Evolutionary conservation across 2,888 invertebrate species (phyloP).

Genomic region (Tetragnatha montana): DNA sequence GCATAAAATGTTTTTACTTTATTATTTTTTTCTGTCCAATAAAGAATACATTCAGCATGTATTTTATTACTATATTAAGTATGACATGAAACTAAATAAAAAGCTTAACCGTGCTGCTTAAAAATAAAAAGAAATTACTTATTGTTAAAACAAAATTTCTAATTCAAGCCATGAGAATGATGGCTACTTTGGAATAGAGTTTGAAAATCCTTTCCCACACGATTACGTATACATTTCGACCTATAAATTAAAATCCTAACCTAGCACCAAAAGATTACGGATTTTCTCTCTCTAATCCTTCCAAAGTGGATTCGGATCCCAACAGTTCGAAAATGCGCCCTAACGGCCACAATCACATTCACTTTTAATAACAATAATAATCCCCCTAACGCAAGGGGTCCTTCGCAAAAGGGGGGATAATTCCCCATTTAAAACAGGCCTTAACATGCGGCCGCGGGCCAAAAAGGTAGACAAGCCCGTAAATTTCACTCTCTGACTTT

Average conservation of each 20-base stretch:
- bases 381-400: conserved; percentile 6
- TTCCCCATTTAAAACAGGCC: conserved; percentile 48
- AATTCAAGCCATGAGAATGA: too few relatives aligned
- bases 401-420: conserved; percentile 11
- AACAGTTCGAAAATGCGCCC: conserved; percentile 5
- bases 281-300: neutral
- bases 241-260: neutral
- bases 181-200: too few relatives aligned
- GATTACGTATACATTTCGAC: too few relatives aligned
- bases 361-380: conserved; percentile 17
- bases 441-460: conserved; percentile 56
- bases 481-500: conserved; percentile 58
- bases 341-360: conserved; percentile 15
- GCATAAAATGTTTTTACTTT: too few relatives aligned
- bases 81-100: too few relatives aligned
- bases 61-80: too few relatives aligned
- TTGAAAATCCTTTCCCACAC: too few relatives aligned
- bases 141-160: too few relatives aligned
- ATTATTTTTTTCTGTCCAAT: too few relatives aligned
- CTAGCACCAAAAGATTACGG: neutral
- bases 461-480: conserved; percentile 61
- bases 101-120: too few relatives aligned
- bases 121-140: too few relatives aligned
- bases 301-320: neutral
- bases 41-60: too few relatives aligned